These are phyloP conservation scores for Eleginops maclovinus DNA, from an alignment of 2,113 vertebrate species.

Conservation along the genomic window DNA sequence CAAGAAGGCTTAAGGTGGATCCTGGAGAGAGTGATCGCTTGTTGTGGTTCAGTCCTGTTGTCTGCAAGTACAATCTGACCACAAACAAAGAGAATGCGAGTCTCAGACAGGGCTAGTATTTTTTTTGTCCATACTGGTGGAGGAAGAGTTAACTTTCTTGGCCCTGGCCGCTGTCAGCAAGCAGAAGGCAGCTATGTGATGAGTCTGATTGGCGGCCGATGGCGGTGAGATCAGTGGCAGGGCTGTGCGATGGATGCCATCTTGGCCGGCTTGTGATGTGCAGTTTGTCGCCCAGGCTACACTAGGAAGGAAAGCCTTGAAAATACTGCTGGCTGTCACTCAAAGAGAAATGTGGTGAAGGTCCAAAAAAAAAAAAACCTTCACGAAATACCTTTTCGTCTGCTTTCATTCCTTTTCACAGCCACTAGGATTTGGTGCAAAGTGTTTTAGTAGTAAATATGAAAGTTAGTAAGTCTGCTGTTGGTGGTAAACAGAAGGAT, in stretches of 20 bases:
- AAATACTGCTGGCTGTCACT: constrained; percentile 82
- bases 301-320: constrained; percentile 78
- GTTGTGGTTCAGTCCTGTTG: constrained; percentile 65
- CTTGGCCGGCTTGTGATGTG: constrained; percentile 80
- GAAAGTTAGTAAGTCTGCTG: constrained; percentile 19
- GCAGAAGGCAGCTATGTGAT: constrained; percentile 81
- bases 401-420: constrained; percentile 47
- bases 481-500: constrained; percentile 6
- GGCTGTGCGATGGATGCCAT: constrained; percentile 80
- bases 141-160: constrained; percentile 78
- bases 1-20: constrained; percentile 66
- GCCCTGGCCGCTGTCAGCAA: constrained; percentile 75
- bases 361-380: constrained; percentile 51
- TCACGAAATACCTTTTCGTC: constrained; percentile 68
- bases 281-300: constrained; percentile 80
- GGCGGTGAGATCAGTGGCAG: constrained; percentile 80
- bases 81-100: constrained; percentile 61
- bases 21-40: constrained; percentile 68
- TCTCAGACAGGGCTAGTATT: constrained; percentile 34
- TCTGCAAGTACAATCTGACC: constrained; percentile 65
- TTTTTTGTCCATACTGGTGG: constrained; percentile 52
- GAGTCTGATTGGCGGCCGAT: constrained; percentile 82
- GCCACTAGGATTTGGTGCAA: constrained; percentile 26
- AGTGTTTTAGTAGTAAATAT: constrained; percentile 27
- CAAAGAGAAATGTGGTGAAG: constrained; percentile 72